Percentiles rank a stretch among this genome's conserved stretches.
These are phyloP conservation scores for Xylophagus ater DNA, from an alignment of 2,888 invertebrate species.

Conservation along the genomic window DNA sequence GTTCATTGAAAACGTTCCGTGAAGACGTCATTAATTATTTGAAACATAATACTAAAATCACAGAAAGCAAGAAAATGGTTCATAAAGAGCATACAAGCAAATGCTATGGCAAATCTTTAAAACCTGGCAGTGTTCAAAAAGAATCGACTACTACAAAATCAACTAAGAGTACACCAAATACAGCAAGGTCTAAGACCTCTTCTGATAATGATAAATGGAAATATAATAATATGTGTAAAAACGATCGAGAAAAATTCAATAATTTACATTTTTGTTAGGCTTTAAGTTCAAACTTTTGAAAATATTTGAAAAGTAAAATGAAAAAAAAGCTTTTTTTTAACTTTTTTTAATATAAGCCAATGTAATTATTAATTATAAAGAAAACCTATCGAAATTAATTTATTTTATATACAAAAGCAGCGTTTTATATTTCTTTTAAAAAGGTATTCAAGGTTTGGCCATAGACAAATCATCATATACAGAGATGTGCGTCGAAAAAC, in stretches of 20 bases:
- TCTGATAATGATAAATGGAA: conserved; percentile 25
- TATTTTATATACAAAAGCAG: neutral
- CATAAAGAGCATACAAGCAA: conserved; percentile 19
- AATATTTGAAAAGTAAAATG: neutral
- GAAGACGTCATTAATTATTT: too few species aligned
- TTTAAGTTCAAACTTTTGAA: neutral
- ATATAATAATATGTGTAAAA: conserved; percentile 33
- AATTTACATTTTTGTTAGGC: conserved; percentile 32
- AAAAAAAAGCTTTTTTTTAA: neutral
- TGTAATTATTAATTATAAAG: neutral
- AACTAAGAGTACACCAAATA: neutral
- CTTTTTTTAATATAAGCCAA: neutral
- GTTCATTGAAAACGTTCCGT: conserved; percentile 77
- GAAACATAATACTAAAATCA: conserved; percentile 10
- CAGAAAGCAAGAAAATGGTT: conserved; percentile 26
- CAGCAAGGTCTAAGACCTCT: conserved; percentile 5
- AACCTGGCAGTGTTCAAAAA: conserved; percentile 17
- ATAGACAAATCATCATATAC: too few species aligned
- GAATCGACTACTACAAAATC: conserved; percentile 5
- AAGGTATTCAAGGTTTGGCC: too few species aligned
- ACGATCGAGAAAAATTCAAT: conserved; percentile 34
- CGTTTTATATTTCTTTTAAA: neutral
- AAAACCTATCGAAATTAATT: neutral
- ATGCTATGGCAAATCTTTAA: conserved; percentile 7
- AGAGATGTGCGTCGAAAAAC: too few species aligned